Evolutionary conservation across 2,113 vertebrate species (phyloP).

Genomic region (Dasypus novemcinctus): DNA sequence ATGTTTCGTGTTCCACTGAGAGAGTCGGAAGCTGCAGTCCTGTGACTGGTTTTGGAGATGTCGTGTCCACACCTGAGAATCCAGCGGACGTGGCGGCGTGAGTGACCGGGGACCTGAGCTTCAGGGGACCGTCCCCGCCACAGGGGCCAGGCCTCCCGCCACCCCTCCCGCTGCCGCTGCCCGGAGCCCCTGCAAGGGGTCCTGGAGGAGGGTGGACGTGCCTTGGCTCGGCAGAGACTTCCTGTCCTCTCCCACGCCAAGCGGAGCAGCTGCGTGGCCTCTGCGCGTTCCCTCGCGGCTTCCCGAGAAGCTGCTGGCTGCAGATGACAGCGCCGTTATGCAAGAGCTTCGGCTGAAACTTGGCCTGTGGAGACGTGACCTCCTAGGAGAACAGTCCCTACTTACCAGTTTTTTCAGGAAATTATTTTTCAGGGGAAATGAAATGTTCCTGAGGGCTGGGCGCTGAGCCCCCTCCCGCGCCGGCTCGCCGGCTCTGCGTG

Average conservation of each 20-base stretch:
- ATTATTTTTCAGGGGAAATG: background rate
- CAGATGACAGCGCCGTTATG: background rate
- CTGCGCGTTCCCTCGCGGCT: background rate
- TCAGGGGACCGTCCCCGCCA: too few species aligned
- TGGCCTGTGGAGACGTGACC: background rate
- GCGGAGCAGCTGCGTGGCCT: background rate
- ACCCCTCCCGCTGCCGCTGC: background rate
- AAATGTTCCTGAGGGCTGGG: background rate
- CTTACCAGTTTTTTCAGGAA: background rate
- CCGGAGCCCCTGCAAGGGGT: background rate
- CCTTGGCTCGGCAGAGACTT: accelerated
- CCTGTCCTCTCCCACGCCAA: background rate
- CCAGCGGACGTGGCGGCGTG: too few species aligned
- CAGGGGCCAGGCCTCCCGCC: background rate
- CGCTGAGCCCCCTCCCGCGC: background rate
- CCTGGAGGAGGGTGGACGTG: too few species aligned
- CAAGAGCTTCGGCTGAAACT: background rate
- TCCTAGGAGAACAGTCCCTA: background rate
- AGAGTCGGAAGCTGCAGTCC: background rate
- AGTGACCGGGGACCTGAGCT: background rate
- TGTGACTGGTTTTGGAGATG: background rate
- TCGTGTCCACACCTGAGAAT: too few species aligned
- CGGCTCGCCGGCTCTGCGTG: too few species aligned
- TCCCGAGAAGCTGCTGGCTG: slow-evolving; percentile 38
- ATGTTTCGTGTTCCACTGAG: background rate